Evolutionary conservation across 2,797 vertebrate species (phyloP).

Genomic region (Diplodus puntazzo): DNA sequence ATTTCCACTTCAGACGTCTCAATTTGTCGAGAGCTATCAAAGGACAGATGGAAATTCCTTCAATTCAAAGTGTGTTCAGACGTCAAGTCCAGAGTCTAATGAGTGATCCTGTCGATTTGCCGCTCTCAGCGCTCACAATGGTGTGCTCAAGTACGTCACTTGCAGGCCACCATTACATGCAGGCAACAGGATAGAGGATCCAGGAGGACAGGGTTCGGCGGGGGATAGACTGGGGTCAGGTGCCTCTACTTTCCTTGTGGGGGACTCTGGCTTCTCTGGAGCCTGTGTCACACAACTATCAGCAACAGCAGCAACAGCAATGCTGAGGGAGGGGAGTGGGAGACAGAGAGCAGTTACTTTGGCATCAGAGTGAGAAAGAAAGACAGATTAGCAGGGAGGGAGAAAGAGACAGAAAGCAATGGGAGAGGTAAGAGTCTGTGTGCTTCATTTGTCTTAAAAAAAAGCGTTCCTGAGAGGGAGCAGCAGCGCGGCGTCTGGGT

Average conservation of each 20-base stretch:
- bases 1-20: slow-evolving; percentile 38
- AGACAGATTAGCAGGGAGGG: slow-evolving; percentile 75
- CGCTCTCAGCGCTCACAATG: slow-evolving; percentile 71
- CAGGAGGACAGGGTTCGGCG: slow-evolving; percentile 75
- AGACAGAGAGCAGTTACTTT: slow-evolving; percentile 83
- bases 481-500: slow-evolving; percentile 35
- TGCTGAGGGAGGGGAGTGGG: slow-evolving; percentile 83
- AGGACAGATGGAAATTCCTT: slow-evolving; percentile 9
- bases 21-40: slow-evolving; percentile 18
- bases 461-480: slow-evolving; percentile 66
- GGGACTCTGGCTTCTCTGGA: slow-evolving; percentile 87
- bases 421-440: slow-evolving; percentile 68
- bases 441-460: slow-evolving; percentile 71
- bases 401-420: slow-evolving; percentile 77
- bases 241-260: slow-evolving; percentile 88
- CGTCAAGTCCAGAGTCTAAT: slow-evolving; percentile 34
- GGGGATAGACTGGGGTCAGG: slow-evolving; percentile 80
- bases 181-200: slow-evolving; percentile 83
- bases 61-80: slow-evolving; percentile 8
- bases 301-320: slow-evolving; percentile 86
- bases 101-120: neutral
- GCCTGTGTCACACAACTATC: slow-evolving; percentile 88
- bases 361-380: slow-evolving; percentile 74
- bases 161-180: slow-evolving; percentile 83
- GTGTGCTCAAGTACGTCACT: slow-evolving; percentile 85